Evolutionary conservation across 92 coral and sea anemone genomes (phyloP), one percentile per base, ranked within the genome.

Genomic region (Palythoa heliodiscus): DNA sequence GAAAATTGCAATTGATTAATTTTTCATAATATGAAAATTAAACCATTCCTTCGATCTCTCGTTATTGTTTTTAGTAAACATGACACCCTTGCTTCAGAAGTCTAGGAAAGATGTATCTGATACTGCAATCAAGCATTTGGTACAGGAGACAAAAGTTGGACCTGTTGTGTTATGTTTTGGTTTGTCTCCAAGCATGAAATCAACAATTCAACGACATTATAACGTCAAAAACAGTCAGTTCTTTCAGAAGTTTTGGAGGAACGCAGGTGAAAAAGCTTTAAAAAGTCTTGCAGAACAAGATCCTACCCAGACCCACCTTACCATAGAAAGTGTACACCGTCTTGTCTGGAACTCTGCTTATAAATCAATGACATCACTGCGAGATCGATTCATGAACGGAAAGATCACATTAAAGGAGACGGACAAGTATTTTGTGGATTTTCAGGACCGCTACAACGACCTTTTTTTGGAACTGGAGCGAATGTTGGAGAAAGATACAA

Each of bases 131-230:
- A 75, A 70, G 35, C 86, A 84, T 12, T 84, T 93, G 15, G 92
- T 76, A 2, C 75, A 63, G 61, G 86, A 87, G 64, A 14, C 72
- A 10, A 64, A 40, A 12, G 37, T 0, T 50, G 24, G 10, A n/a
- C 25, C 50, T 29, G 71, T 23, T 15, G 94, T 93, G 57, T 68
- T 39, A 0, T 95, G 92, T 86, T 95, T 95, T 80, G 86, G 72
- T 22, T 89, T 95, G 15, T 86, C 95, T 17, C 74, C 84, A 4
- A 70, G 71, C 48, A 52, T 77, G 7, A 86, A 77, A 61, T 19
- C 22, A 6, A 95, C 92, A 94, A 68, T 95, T 25, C 69, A 78
- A 1, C 15, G 9, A 35, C 83, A 93, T 3, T 82, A 90, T 73
- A 69, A 70, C 20, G 64, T 95, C n/a, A 53, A 77, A 39, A 24